Evolutionary conservation across 1,140 invertebrate genomes (phyloP), one percentile per base, ranked within the genome.

Genomic region (Nixonia krombeini): DNA sequence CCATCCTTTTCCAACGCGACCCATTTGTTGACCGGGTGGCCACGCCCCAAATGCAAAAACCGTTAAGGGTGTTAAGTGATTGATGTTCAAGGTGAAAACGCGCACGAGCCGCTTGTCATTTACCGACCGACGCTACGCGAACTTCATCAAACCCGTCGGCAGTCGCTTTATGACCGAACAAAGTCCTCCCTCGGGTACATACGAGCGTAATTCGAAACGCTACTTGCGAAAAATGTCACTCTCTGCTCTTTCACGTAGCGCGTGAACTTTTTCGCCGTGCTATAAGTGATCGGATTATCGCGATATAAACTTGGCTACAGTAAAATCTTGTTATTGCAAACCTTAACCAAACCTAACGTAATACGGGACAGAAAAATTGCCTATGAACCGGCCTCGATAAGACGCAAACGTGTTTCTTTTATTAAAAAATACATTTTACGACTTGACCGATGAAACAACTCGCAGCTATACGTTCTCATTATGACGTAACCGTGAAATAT

Each of bases 181-280:
- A 58, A 69, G 67, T 42, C 29, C 40, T 67, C 56, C 45, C 56
- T 28, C 3, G 52, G 41, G 64, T 51, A 59, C 40, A 35, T 33
- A 41, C 38, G 29, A 47, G n/a, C 37, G n/a, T n/a, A n/a, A n/a
- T n/a, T n/a, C n/a, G 45, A 44, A 59, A 47, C 65, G 64, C 68
- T 75, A 74, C 75, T 72, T 69, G 55, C 57, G 33, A 55, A 49
- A 78, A 78, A 78, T 76, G 74, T 75, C 76, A 64, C 31, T 53
- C 64, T 16, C 51, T 76, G 68, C 62, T 59, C 68, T 76, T 76
- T 75, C 52, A n/a, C n/a, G n/a, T n/a, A n/a, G n/a, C n/a, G n/a
- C n/a, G n/a, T n/a, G n/a, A n/a, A n/a, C n/a, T n/a, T n/a, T n/a
- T n/a, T n/a, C n/a, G n/a, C n/a, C n/a, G n/a, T n/a, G n/a, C n/a